phyloP scores from a whole-genome alignment of 2,888 invertebrate species.

The Tipula confusa region DNA sequence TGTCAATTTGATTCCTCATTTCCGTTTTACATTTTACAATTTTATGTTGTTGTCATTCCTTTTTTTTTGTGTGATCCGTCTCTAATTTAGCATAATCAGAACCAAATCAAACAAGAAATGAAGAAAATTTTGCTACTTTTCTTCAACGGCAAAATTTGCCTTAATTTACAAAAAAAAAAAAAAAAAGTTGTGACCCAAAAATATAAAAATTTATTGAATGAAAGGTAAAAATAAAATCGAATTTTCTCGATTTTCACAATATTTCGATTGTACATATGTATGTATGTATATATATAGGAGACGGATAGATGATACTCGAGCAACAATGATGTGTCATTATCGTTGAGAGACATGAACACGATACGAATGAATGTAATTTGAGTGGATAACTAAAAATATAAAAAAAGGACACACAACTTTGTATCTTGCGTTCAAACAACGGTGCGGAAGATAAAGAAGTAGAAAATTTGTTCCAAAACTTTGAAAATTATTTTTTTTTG shows the following conservation, averaged over 20 bases:
- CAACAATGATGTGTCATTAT: neutral
- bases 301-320: neutral
- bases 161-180: too few species aligned
- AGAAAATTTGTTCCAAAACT: neutral
- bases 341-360: neutral
- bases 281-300: neutral
- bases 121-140: neutral
- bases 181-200: conserved; percentile 1
- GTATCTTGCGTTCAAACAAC: neutral
- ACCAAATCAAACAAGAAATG: conserved; percentile 20
- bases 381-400: neutral
- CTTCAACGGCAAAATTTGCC: neutral
- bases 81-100: conserved; percentile 12
- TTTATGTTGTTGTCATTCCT: too few species aligned
- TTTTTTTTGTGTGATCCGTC: neutral
- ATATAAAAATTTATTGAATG: conserved; percentile 12
- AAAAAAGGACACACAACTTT: neutral
- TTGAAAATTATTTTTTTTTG: neutral
- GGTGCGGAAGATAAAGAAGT: neutral
- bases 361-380: neutral
- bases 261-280: neutral
- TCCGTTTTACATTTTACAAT: too few species aligned
- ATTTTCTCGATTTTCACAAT: neutral
- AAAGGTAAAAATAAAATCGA: neutral
- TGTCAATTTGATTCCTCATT: conserved; percentile 12